phyloP scores from a whole-genome alignment of 2,888 invertebrate genomes.

The Drosophila cracens region DNA sequence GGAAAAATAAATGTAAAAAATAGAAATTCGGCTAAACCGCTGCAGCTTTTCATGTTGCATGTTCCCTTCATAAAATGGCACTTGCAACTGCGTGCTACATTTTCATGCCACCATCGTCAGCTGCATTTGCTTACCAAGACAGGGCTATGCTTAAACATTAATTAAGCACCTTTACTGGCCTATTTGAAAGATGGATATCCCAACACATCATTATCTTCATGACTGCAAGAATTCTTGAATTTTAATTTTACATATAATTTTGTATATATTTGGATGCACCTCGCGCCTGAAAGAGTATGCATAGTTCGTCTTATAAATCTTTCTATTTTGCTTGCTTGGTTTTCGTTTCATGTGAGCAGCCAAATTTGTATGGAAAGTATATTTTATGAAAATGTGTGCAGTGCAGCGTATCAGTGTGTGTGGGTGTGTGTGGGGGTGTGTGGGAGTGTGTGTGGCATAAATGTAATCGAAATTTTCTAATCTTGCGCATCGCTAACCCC shows the following conservation, averaged over 20 bases:
- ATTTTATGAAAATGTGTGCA: slow-evolving; percentile 37
- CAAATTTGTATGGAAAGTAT: slow-evolving; percentile 37
- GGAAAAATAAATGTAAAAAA: neutral
- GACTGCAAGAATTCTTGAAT: neutral
- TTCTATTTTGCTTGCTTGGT: slow-evolving; percentile 25
- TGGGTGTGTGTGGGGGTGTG: neutral
- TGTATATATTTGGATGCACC: too few species aligned
- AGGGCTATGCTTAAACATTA: neutral
- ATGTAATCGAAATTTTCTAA: slow-evolving; percentile 55
- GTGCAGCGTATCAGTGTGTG: slow-evolving; percentile 12
- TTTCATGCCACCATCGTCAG: slow-evolving; percentile 22
- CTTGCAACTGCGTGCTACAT: slow-evolving; percentile 3
- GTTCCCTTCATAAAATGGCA: neutral
- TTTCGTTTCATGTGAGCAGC: slow-evolving; percentile 21
- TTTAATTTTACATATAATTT: neutral
- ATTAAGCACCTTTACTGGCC: neutral
- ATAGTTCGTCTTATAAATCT: slow-evolving; percentile 1
- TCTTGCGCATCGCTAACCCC: slow-evolving; percentile 42
- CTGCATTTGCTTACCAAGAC: slow-evolving; percentile 16
- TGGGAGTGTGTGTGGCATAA: slow-evolving; percentile 27
- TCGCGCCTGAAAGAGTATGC: slow-evolving; percentile 14
- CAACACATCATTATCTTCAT: neutral
- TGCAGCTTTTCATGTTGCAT: slow-evolving; percentile 16
- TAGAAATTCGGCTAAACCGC: slow-evolving; percentile 31
- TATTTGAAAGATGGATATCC: neutral